Base-by-base conservation (phyloP, 1,140 invertebrate genomes). In the Nebria ingens region DNA sequence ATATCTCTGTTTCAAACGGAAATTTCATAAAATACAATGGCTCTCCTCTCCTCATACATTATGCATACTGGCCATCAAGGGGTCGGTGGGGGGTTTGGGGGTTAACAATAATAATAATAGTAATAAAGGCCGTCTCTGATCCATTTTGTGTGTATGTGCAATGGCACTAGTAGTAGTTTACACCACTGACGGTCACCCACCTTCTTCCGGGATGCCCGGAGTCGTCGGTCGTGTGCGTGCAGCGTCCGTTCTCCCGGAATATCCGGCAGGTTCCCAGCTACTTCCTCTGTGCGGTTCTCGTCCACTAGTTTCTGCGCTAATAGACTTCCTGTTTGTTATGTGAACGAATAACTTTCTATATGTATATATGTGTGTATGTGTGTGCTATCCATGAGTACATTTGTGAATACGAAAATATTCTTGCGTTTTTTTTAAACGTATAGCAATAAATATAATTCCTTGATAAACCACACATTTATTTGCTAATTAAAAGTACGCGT, bases 21-120 rank as follows among this genome's bases (percentile, higher is more conserved):
- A 45, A 12, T 45, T 45, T 45, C 40, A 45, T 45, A 45, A 45
- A 45, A 45, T 45, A 12, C 9, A 12, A 45, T 45, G 40, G 40
- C 3, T 9, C 40, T n/a, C n/a, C n/a, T n/a, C n/a, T n/a, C n/a
- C 25, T 45, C 40, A 45, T 45, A 17, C 40, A 45, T 45, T 12
- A 45, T 45, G 40, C 40, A 45, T 45, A n/a, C n/a, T 45, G 40
- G 17, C 40, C 9, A 45, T 45, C 40, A 12, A 17, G 17, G 17
- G 9, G 17, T 45, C 40, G n/a, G n/a, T n/a, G n/a, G n/a, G n/a
- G n/a, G n/a, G n/a, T n/a, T n/a, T n/a, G n/a, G n/a, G n/a, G n/a
- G n/a, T n/a, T n/a, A n/a, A n/a, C n/a, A n/a, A n/a, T 45, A 45
- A 11, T 4, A 17, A 45, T 45, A 17, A 17, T 17, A 12, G 17